Percentiles rank a stretch among this genome's conserved stretches.
Evolutionary conservation across 2,113 vertebrate genomes (phyloP).

Genomic region (Plotosus lineatus): DNA sequence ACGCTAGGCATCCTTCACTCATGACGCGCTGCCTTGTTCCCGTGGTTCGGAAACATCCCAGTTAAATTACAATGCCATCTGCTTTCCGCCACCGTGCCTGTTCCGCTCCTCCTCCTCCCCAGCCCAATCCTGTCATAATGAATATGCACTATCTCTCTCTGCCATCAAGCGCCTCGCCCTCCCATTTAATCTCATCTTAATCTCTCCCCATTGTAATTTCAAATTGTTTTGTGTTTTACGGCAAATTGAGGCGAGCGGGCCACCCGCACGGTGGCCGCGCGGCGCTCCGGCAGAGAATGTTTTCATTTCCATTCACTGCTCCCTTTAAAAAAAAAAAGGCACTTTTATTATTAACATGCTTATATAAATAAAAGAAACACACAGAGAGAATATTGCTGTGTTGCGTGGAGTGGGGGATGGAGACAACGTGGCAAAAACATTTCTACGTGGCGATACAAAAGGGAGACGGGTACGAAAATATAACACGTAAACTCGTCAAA

Average conservation of each 20-base stretch:
- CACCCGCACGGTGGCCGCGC: conserved; percentile 53
- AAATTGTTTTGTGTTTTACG: conserved; percentile 79
- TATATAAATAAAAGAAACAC: conserved; percentile 64
- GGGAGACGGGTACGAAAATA: neutral
- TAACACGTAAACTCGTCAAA: too few relatives aligned
- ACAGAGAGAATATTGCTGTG: conserved; percentile 51
- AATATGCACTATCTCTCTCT: conserved; percentile 67
- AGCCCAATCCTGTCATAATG: conserved; percentile 61
- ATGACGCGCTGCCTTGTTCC: conserved; percentile 51
- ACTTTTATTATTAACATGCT: conserved; percentile 72
- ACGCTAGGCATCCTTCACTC: conserved; percentile 50
- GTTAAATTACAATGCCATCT: conserved; percentile 63
- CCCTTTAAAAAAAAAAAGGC: conserved; percentile 63
- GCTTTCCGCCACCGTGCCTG: conserved; percentile 51
- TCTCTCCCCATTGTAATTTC: conserved; percentile 77
- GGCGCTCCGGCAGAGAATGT: conserved; percentile 56
- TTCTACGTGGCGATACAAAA: neutral
- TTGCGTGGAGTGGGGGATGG: conserved; percentile 23
- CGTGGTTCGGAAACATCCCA: conserved; percentile 54
- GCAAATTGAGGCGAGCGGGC: conserved; percentile 68
- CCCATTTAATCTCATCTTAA: conserved; percentile 75
- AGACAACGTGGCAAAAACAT: neutral
- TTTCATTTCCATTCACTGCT: conserved; percentile 64
- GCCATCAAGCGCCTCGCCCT: conserved; percentile 61
- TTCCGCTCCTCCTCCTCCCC: conserved; percentile 50